Conservation (phyloP, 2,797 vertebrate species). For the Cryptoprocta ferox region DNA sequence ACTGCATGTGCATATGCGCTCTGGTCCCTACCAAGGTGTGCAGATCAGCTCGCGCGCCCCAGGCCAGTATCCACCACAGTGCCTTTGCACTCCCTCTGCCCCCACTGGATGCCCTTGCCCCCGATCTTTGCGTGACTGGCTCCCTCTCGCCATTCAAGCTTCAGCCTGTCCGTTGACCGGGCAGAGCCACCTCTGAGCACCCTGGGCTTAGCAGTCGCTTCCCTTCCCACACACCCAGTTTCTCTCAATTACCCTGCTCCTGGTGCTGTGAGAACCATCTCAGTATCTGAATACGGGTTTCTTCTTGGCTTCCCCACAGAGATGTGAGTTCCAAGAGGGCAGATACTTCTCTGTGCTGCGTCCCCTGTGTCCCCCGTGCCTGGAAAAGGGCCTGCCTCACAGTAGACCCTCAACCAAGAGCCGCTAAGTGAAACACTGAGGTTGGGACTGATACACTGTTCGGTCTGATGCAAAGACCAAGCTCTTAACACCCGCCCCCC, state of each 20-base stretch:
- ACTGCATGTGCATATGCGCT: fast-evolving
- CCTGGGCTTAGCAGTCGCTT: not conserved
- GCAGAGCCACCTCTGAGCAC: not conserved
- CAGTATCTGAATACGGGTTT: not conserved
- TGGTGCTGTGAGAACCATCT: not conserved
- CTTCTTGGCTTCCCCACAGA: not conserved
- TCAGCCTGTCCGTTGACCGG: not conserved
- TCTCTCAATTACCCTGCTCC: not conserved
- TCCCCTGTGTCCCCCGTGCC: too few relatives aligned
- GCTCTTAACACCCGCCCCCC: not conserved
- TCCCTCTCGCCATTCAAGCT: not conserved
- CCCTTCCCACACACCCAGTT: not conserved
- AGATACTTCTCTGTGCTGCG: not conserved
- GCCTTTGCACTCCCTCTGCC: not conserved
- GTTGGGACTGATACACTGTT: not conserved
- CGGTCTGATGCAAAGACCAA: not conserved
- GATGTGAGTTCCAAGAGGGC: not conserved
- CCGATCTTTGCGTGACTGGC: too few relatives aligned
- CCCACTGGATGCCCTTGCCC: fast-evolving
- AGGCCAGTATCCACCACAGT: fast-evolving
- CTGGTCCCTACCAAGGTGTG: not conserved
- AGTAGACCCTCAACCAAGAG: not conserved
- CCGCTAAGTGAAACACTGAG: not conserved
- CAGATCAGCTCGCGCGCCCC: too few relatives aligned
- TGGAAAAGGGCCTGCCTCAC: not conserved